Evolutionary conservation across 2,797 vertebrate species (phyloP), one percentile per base, ranked within the genome.

Genomic region (Danio jaintianensis): DNA sequence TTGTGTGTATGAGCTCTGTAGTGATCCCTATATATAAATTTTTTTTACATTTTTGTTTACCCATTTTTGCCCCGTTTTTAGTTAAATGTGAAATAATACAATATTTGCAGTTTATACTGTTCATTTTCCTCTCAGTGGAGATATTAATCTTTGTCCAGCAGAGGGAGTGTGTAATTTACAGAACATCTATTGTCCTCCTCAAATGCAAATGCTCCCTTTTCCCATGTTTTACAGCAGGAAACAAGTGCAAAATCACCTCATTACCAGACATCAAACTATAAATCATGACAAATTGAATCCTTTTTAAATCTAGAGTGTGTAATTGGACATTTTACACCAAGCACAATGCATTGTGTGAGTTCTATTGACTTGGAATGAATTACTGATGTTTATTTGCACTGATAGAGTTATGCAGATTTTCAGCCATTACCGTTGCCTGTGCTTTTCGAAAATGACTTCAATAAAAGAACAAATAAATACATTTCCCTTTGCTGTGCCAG

Each of bases 111-210:
- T 16, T 48, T 61, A 8, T 43, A 22, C 8, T 43, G 55, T 22
- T 29, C 20, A n/a, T 67, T 50, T 56, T n/a, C 22, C 6, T 72
- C 40, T 16, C 2, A 20, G 18, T 52, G 43, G 8, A 40, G 53
- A 71, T 88, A 79, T 62, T 53, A 85, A 45, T 91, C 6, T 86
- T 47, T 52, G 78, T 77, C 93, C 94, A 94, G 93, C 92, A 94
- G 93, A 94, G 92, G 93, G 93, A 89, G 93, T 92, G 90, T 93
- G 78, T 80, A 91, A 87, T 88, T 87, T 92, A 82, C 88, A 80
- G 18, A 75, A 71, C 29, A 20, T 78, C 11, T 52, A 50, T 80
- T 61, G 50, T 53, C 6, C 79, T 70, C 20, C 29, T 29, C 29
- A 74, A 63, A 64, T 64, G 45, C 59, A 78, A 36, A 62, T 43